Conservation (phyloP, 2,888 invertebrate species). For the Salticus scenicus region DNA sequence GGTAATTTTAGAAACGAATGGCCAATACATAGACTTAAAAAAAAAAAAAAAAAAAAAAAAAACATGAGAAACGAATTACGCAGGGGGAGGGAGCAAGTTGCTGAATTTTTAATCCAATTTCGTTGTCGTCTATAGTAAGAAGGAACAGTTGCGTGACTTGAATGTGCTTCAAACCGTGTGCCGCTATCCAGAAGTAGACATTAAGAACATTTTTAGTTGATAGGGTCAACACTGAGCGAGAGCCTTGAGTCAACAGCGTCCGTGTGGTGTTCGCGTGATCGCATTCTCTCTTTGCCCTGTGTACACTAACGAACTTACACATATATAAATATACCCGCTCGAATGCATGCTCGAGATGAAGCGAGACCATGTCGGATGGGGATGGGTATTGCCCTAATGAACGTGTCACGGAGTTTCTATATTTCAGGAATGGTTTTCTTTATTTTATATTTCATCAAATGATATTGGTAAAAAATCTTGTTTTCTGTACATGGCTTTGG, state of each 20-base stretch:
- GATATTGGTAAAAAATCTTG: no score
- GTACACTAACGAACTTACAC: not conserved
- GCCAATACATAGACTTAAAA: no score
- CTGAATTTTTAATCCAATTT: conserved; percentile 2
- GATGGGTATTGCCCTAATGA: not conserved
- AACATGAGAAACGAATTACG: no score
- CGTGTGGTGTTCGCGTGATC: conserved; percentile 20
- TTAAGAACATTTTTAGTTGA: conserved; percentile 65
- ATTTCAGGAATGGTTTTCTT: no score
- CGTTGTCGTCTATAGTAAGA: not conserved
- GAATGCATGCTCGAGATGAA: not conserved
- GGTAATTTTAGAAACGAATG: no score
- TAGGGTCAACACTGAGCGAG: conserved; percentile 56
- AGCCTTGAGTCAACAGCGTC: conserved; percentile 47
- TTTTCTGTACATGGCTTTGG: no score
- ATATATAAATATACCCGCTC: not conserved
- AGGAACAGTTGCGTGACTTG: not conserved
- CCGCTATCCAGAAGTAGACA: conserved; percentile 41
- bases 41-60: no score
- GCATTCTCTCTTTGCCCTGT: not conserved
- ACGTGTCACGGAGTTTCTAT: not conserved
- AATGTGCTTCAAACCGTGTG: conserved; percentile 40
- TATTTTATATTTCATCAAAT: no score
- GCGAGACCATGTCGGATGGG: not conserved
- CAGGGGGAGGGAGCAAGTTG: not conserved